phyloP scores from a whole-genome alignment of 37 sponge, comb jelly and placozoan genomes.

The Cladorhizidae sp. region DNA sequence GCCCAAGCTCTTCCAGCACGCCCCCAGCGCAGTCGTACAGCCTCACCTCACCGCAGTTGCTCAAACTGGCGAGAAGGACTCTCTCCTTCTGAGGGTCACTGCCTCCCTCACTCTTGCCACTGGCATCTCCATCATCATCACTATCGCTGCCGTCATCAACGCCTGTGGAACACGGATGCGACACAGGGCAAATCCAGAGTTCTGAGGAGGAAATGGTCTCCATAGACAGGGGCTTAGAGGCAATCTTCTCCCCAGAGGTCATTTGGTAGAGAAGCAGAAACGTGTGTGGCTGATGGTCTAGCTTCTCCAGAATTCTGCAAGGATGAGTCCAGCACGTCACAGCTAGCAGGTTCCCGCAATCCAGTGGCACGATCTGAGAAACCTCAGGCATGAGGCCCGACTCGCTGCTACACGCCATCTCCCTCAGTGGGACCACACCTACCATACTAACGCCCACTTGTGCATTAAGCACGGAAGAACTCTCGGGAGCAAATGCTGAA shows the following conservation, averaged over 20 bases:
- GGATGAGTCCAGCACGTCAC: slow-evolving; percentile 5
- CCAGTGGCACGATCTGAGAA: slow-evolving; percentile 25
- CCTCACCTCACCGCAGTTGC: slow-evolving; percentile 9
- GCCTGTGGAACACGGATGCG: too few relatives aligned
- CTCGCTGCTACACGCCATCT: not conserved
- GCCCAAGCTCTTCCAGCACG: not conserved
- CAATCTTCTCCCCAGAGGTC: not conserved
- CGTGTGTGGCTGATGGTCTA: not conserved
- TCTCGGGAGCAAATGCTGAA: not conserved
- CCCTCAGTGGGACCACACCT: slow-evolving; percentile 3
- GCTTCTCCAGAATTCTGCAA: not conserved
- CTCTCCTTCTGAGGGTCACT: not conserved
- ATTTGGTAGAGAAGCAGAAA: not conserved
- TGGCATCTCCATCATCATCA: not conserved
- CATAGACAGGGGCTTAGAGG: not conserved
- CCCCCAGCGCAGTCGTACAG: slow-evolving; percentile 17
- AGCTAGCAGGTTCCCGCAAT: slow-evolving; percentile 15
- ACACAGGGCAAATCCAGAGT: not conserved
- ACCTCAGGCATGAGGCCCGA: slow-evolving; percentile 6
- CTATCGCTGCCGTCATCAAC: too few relatives aligned
- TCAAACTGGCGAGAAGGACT: slow-evolving; percentile 13
- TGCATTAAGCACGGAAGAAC: not conserved
- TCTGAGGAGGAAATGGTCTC: not conserved
- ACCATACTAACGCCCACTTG: not conserved
- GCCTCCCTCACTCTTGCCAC: not conserved